Evolutionary conservation across 1,140 invertebrate genomes (phyloP), one percentile per base, ranked within the genome.

Genomic region (Musca vetustissima): DNA sequence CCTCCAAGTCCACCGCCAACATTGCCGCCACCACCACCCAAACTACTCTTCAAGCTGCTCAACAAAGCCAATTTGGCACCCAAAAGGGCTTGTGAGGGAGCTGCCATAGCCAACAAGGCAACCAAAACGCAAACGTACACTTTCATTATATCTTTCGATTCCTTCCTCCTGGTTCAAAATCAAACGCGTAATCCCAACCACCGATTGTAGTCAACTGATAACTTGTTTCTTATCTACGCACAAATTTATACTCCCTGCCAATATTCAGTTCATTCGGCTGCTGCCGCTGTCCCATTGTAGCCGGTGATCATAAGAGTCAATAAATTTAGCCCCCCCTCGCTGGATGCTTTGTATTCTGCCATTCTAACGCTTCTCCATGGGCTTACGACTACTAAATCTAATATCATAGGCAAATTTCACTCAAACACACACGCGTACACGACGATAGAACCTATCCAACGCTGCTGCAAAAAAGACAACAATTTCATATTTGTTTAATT

Each of bases 51-150:
- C 17, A 61, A 21, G 3, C 28, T 17, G 15, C 57, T 32, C 32
- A 61, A 61, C 15, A 61, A 61, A 1, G 57, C 57, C 57, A 61
- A 61, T 61, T 61, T 61, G 25, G 57, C 57, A 19, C 57, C 57
- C 57, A 61, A 36, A 19, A 61, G 19, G n/a, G 28, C 57, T 43
- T 61, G 57, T 28, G 57, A 28, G 19, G 57, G 57, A 8, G 28
- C 57, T 36, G 57, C 28, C 57, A 61, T 43, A 43, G 57, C 57
- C 57, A 61, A 36, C 28, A 61, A 19, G 57, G 57, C 57, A 61
- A 61, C 17, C 57, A 61, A 61, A 7, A 61, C 6, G 36, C 57
- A 36, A 61, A 61, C 57, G 57, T 43, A 61, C 14, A 36, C n/a
- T 21, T 61, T 61, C 57, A 61, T 61, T 61, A n/a, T 61, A 21